These are phyloP conservation scores for Neodiprion virginianus DNA, from an alignment of 1,140 invertebrate genomes.

Conservation along the genomic window DNA sequence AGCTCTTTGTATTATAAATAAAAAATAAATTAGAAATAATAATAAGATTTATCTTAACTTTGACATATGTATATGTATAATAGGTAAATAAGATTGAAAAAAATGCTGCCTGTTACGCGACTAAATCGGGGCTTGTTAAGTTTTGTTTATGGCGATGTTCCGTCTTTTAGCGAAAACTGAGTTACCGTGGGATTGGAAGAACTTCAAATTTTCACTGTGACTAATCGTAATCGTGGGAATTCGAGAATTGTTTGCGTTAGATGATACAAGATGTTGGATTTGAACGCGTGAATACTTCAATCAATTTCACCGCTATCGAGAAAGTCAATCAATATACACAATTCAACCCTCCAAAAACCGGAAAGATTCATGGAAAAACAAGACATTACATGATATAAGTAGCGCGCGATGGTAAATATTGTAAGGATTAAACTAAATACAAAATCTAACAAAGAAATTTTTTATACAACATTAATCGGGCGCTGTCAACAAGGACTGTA, in stretches of 20 bases:
- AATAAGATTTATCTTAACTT: not conserved
- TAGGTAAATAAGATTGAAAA: not conserved
- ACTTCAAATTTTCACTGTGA: not conserved
- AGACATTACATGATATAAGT: not conserved
- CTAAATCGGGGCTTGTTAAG: not conserved
- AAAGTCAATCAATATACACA: too few relatives aligned
- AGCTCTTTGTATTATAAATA: constrained; percentile 1
- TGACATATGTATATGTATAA: not conserved
- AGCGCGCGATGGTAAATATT: not conserved
- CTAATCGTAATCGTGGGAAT: not conserved
- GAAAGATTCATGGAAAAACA: too few relatives aligned
- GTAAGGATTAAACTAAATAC: not conserved
- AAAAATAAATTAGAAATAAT: not conserved
- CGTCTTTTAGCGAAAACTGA: too few relatives aligned
- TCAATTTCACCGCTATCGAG: too few relatives aligned
- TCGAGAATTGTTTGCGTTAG: too few relatives aligned
- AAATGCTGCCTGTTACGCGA: not conserved
- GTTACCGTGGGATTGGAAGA: too few relatives aligned
- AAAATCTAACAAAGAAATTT: constrained; percentile 6
- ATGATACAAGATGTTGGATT: too few relatives aligned
- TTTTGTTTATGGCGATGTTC: not conserved
- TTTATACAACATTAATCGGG: constrained; percentile 44
- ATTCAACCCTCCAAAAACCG: too few relatives aligned
- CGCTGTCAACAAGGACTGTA: constrained; percentile 52
- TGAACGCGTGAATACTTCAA: too few relatives aligned